Base-by-base conservation (phyloP, 2,888 invertebrate genomes). In the Mimumesa dahlbomi region DNA sequence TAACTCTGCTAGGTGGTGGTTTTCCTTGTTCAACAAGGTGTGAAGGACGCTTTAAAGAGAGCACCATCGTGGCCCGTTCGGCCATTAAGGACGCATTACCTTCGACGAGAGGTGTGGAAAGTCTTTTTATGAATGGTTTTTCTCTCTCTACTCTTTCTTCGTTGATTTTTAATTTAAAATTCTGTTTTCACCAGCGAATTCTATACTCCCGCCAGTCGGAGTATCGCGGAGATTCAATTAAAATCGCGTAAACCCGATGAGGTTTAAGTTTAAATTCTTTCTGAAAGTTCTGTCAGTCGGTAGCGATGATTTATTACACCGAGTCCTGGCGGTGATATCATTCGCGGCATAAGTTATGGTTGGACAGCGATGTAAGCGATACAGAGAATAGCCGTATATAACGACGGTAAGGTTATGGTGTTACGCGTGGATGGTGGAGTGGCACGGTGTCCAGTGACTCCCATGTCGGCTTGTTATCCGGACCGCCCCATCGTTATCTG, bases 391-490 rank as follows among this genome's bases (percentile, higher is more conserved):
- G 77, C 63, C 75, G 75, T 79, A 73, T 77, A 73, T 79, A 79
- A 79, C 75, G 70, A 69, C 67, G 67, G 19, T 62, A 73, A 80
- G 74, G 81, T 81, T 82, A 81, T 80, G 81, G 76, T 78, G 81
- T 77, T 81, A 79, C 77, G 76, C 66, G 77, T 67, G 77, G 73
- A 77, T 79, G 76, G 73, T 61, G 75, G 79, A 77, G 77, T 77
- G 78, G 77, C 79, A 82, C 71, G 88, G 89, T 88, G 88, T 89
- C 87, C 83, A 84, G 85, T 89, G 85, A 87, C 88, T 88, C 89
- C 88, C 88, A 87, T 86, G 88, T 88, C 86, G 88, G 88, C 88
- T 89, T 86, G 89, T 89, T 89, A 89, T 88, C 88, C 87, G 87
- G 74, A 86, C 85, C 87, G 86, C 88, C 86, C 87, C 86, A 83